Percentiles rank a stretch among this genome's conserved stretches.
Evolutionary conservation across 2,888 invertebrate species (phyloP).

Genomic region (Panzeria rudis): DNA sequence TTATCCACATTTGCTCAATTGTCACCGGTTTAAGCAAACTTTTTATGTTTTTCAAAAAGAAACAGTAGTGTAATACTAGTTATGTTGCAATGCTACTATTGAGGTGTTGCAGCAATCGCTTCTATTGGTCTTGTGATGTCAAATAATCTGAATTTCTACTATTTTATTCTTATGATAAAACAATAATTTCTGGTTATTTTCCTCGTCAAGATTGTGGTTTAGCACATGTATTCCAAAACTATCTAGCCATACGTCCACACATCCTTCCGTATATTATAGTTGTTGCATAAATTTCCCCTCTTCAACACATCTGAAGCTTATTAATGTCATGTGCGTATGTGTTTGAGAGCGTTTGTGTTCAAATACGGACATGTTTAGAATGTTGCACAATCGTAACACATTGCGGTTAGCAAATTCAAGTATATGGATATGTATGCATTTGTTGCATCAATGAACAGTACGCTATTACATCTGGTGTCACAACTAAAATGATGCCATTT

Average conservation of each 20-base stretch:
- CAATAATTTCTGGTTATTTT: slow-evolving; percentile 36
- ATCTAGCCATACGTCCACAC: neutral
- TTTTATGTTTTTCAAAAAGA: slow-evolving; percentile 13
- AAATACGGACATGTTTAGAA: slow-evolving; percentile 60
- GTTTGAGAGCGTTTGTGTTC: neutral
- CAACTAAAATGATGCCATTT: slow-evolving; percentile 57
- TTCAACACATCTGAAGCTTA: neutral
- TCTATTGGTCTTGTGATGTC: slow-evolving; percentile 54
- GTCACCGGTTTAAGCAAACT: slow-evolving; percentile 16
- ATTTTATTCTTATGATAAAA: neutral
- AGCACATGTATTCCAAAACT: neutral
- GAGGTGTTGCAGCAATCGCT: slow-evolving; percentile 19
- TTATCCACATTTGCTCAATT: slow-evolving; percentile 14
- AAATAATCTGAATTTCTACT: slow-evolving; percentile 43
- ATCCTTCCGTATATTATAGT: slow-evolving; percentile 19
- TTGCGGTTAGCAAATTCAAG: slow-evolving; percentile 24
- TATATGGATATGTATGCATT: neutral
- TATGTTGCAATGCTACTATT: slow-evolving; percentile 20
- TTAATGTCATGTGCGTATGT: neutral
- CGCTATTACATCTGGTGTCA: slow-evolving; percentile 44
- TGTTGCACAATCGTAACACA: slow-evolving; percentile 66
- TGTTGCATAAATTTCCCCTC: neutral
- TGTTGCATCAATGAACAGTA: slow-evolving; percentile 40
- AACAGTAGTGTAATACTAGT: slow-evolving; percentile 26
- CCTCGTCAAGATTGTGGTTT: slow-evolving; percentile 1